A percentile compares a stretch with the other conserved stretches of the same genome.
Conservation (phyloP, 2,113 vertebrate species). For the Formicarius rufipectus region DNA sequence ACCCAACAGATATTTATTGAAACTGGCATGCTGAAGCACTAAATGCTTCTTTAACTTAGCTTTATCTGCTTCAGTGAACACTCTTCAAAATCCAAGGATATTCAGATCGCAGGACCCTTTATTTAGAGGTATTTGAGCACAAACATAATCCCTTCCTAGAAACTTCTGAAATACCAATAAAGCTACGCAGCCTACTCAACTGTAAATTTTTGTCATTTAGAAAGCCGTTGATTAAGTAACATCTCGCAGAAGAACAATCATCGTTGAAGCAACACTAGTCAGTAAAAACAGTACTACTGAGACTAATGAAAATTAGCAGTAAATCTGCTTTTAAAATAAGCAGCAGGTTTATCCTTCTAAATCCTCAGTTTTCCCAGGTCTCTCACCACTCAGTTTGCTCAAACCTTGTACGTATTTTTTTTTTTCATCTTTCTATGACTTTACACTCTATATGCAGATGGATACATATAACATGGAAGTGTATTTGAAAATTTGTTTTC, state of each 20-base stretch:
- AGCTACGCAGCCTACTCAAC: conserved; percentile 64
- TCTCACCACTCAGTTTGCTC: not conserved
- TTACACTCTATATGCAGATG: not conserved
- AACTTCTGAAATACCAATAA: conserved; percentile 56
- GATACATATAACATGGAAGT: not conserved
- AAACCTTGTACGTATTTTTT: not conserved
- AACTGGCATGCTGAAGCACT: conserved; percentile 61
- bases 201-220: conserved; percentile 66
- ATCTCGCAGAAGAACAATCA: not conserved
- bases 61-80: conserved; percentile 73
- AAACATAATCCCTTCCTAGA: conserved; percentile 72
- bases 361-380: not conserved
- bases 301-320: not conserved
- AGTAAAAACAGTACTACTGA: not conserved
- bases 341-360: not conserved
- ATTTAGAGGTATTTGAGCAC: conserved; percentile 63
- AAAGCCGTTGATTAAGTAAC: conserved; percentile 36
- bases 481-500: not conserved
- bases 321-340: not conserved
- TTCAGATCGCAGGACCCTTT: conserved; percentile 58
- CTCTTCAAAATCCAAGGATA: conserved; percentile 56
- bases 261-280: not conserved
- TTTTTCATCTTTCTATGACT: not conserved
- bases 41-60: conserved; percentile 74
- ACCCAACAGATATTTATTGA: conserved; percentile 57